These are phyloP conservation scores for Syrphus vitripennis DNA, from an alignment of 2,888 invertebrate species.

Conservation along the genomic window DNA sequence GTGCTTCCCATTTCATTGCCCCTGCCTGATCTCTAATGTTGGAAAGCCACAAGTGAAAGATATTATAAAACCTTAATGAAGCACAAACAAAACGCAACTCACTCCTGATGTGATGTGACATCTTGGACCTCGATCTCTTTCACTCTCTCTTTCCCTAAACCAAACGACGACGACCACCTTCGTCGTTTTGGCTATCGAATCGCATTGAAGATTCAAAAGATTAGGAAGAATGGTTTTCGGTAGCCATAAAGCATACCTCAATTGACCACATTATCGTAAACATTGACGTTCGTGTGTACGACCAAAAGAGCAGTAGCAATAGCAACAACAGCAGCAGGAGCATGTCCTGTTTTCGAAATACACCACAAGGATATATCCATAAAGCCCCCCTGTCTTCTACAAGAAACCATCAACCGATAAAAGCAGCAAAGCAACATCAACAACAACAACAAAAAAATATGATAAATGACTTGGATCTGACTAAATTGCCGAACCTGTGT, in stretches of 20 bases:
- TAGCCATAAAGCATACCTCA: slow-evolving; percentile 66
- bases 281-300: slow-evolving; percentile 36
- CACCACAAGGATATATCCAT: slow-evolving; percentile 10
- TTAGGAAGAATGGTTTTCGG: slow-evolving; percentile 63
- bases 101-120: slow-evolving; percentile 7
- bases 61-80: slow-evolving; percentile 17
- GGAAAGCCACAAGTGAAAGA: slow-evolving; percentile 21
- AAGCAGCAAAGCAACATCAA: not conserved
- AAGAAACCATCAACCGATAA: not conserved
- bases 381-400: not conserved
- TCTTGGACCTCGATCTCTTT: slow-evolving; percentile 17
- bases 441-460: slow-evolving; percentile 34
- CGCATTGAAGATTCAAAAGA: slow-evolving; percentile 52
- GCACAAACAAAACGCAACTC: slow-evolving; percentile 33
- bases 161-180: not conserved
- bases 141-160: too few relatives aligned
- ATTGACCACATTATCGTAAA: slow-evolving; percentile 70
- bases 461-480: slow-evolving; percentile 63
- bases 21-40: not conserved
- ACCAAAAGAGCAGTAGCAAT: not conserved
- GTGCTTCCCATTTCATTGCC: not conserved
- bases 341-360: slow-evolving; percentile 18
- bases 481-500: slow-evolving; percentile 60
- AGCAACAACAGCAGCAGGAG: not conserved
- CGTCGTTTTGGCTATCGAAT: slow-evolving; percentile 13